Base-by-base conservation (phyloP, 2,888 invertebrate genomes). In the Ornithoptera alexandrae region DNA sequence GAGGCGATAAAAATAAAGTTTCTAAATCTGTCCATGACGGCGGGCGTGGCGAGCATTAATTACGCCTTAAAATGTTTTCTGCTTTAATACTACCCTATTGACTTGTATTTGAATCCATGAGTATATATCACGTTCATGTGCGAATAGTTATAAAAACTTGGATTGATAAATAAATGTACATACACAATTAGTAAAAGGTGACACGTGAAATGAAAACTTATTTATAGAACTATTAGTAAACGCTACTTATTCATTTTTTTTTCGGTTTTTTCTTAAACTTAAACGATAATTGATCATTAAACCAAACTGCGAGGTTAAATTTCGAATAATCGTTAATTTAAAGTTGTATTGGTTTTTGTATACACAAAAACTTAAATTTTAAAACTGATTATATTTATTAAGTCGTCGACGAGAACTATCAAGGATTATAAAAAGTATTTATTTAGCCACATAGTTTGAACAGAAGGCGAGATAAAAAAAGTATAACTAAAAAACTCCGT, bases 371-470 rank as follows among this genome's bases (percentile, higher is more conserved):
- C 20, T 20, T 18, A 20, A 8, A n/a, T 57, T 57, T n/a, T 57
- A 57, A 57, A 20, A 22, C 7, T 59, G 4, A 39, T 36, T 36
- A 6, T 36, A 60, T n/a, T 30, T 46, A 62, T 62, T 63, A 50
- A 53, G 24, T 42, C 61, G 22, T 60, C 64, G 50, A 60, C 18
- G 7, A 6, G 24, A 64, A 58, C 59, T 20, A 62, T 39, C 18
- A 53, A 39, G 8, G 20, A 24, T 62, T 20, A 57, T 73, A 74
- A 75, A 81, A 65, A 58, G 8, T 74, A 77, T 66, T 61, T 39
- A 24, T 42, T 67, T 67, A 60, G 46, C 57, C 57, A 36, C 12
- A 24, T 61, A 60, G 61, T 59, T 58, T 3, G 46, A 64, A 59
- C 53, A 57, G n/a, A 30, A 15, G 22, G 57, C 42, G 57, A 58